Percentiles rank a stretch among this genome's conserved stretches.
Evolutionary conservation across 2,113 vertebrate species (phyloP).

Genomic region (Hippocampus zosterae): DNA sequence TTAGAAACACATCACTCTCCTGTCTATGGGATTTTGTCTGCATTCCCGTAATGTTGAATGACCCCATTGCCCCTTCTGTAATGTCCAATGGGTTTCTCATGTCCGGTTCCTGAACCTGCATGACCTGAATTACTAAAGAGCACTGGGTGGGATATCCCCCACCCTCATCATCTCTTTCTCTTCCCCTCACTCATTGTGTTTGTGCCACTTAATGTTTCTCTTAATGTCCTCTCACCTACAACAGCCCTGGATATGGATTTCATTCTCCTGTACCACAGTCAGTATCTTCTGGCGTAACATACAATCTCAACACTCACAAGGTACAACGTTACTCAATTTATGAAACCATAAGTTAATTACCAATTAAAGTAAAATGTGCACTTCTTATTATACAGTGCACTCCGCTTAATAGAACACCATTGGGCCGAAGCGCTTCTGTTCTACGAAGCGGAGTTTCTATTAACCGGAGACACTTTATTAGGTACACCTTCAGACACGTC

Average conservation of each 20-base stretch:
- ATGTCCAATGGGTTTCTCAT: constrained; percentile 63
- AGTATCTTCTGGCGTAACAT: constrained; percentile 3
- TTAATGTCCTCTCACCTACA: constrained; percentile 50
- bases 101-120: constrained; percentile 62
- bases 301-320: constrained; percentile 13
- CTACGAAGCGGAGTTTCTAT: too few species aligned
- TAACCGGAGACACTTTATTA: too few species aligned
- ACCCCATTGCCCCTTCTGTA: constrained; percentile 68
- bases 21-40: constrained; percentile 38
- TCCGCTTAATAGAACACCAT: too few species aligned
- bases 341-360: constrained; percentile 36
- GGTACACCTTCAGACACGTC: too few species aligned
- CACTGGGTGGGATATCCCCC: constrained; percentile 46
- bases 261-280: constrained; percentile 11
- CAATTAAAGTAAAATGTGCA: constrained; percentile 57
- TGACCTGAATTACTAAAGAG: constrained; percentile 70
- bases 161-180: constrained; percentile 46
- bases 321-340: constrained; percentile 15
- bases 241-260: constrained; percentile 49
- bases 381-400: constrained; percentile 54
- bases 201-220: constrained; percentile 30
- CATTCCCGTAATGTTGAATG: constrained; percentile 40
- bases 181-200: constrained; percentile 40
- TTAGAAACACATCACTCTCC: constrained; percentile 72
- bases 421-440: too few species aligned